A percentile compares a stretch with the other conserved stretches of the same genome.
Conservation (phyloP, 2,113 vertebrate genomes). For the Caloenas nicobarica region DNA sequence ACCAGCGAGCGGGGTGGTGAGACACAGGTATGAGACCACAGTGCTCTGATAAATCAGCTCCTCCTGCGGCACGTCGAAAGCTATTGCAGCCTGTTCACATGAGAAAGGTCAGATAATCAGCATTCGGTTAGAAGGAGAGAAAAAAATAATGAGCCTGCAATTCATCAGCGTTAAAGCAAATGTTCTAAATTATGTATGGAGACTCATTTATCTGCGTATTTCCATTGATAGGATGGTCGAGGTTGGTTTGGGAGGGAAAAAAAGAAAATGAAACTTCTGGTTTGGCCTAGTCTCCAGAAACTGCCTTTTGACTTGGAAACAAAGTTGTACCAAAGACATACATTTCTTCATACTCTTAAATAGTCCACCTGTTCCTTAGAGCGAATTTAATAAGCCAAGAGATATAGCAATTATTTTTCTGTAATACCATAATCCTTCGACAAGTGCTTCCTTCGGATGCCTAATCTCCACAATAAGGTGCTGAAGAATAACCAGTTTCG, state of each 20-base stretch:
- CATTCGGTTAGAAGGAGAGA: neutral
- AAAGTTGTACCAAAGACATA: constrained; percentile 25
- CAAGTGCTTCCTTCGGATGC: constrained; percentile 36
- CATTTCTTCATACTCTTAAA: constrained; percentile 13
- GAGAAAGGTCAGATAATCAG: neutral
- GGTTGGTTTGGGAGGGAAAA: neutral
- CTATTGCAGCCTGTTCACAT: neutral
- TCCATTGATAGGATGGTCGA: neutral
- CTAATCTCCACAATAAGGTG: constrained; percentile 25
- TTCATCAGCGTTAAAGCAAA: neutral
- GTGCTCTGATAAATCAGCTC: neutral
- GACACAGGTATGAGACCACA: neutral
- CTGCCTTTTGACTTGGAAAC: neutral
- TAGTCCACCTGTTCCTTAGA: constrained; percentile 13
- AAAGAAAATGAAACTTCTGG: neutral
- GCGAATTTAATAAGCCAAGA: constrained; percentile 47
- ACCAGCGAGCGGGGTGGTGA: neutral
- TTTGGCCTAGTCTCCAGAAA: neutral
- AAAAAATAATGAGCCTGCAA: neutral
- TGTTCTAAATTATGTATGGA: neutral
- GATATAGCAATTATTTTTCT: constrained; percentile 54
- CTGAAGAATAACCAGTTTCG: constrained; percentile 28
- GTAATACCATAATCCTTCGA: constrained; percentile 55
- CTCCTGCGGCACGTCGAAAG: neutral
- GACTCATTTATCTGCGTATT: neutral